Evolutionary conservation across 1,140 invertebrate genomes (phyloP).

Genomic region (Euura lappo): DNA sequence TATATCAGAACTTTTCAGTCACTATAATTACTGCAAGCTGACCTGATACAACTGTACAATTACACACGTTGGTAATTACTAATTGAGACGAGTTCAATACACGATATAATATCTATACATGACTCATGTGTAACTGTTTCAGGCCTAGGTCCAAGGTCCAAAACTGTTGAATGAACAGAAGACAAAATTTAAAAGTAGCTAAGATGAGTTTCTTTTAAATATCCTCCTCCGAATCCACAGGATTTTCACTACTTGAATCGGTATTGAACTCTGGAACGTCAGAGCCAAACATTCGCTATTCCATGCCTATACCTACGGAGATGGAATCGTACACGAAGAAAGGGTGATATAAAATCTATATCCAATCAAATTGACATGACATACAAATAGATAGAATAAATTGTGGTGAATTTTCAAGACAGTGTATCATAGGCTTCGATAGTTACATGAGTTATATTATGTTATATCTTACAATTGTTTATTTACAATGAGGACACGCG

Average conservation of each 20-base stretch:
- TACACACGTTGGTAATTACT: too few species aligned
- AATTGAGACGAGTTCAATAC: too few species aligned
- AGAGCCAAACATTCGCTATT: conserved; percentile 24
- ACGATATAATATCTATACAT: too few species aligned
- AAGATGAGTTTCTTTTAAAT: too few species aligned
- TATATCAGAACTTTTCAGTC: too few species aligned
- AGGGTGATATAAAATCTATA: conserved; percentile 54
- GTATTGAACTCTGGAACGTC: neutral
- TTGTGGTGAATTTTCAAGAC: conserved; percentile 37
- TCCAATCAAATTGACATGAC: conserved; percentile 44
- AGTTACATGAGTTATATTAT: neutral
- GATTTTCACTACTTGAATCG: conserved; percentile 30
- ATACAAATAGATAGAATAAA: conserved; percentile 48
- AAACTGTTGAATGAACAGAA: too few species aligned
- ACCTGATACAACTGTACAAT: too few species aligned
- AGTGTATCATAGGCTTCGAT: conserved; percentile 14
- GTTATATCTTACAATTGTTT: conserved; percentile 35
- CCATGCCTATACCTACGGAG: neutral
- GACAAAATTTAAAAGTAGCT: too few species aligned
- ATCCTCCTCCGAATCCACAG: neutral
- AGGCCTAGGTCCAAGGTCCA: too few species aligned
- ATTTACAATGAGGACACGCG: conserved; percentile 31
- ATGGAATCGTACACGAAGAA: conserved; percentile 42
- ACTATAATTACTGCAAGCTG: too few species aligned
- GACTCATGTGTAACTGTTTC: too few species aligned